Evolutionary conservation across 2,888 invertebrate genomes (phyloP), one percentile per base, ranked within the genome.

Genomic region (Podotricha telesiphe): DNA sequence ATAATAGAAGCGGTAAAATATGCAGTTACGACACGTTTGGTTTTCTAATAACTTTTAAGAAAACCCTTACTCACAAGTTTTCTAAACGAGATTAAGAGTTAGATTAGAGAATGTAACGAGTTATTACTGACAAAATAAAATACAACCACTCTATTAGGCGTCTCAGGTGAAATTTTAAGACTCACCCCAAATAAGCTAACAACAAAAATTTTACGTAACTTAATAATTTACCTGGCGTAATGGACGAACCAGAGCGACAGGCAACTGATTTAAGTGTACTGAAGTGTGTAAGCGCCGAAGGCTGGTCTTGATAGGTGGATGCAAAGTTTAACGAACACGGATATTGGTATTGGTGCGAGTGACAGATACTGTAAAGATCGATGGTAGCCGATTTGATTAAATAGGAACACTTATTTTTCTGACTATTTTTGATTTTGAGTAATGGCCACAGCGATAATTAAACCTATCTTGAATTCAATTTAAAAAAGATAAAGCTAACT

Each of bases 121-220:
- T n/a, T n/a, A n/a, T n/a, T n/a, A n/a, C 28, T 28, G 6, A 28
- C 28, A 28, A 28, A 45, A 20, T 45, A 59, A 45, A 10, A n/a
- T n/a, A 59, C 37, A 59, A 59, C 45, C 45, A 22, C 22, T 58
- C n/a, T 11, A 22, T 45, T 45, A n/a, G 0, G 22, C 22, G 20
- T 40, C 7, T n/a, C 22, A 59, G 17, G 22, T 10, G 45, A 45
- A 59, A 59, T 59, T 22, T 59, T 45, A 22, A 59, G 17, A 59
- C 10, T 59, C 15, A 59, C 42, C 42, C 59, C 42, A 45, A 59
- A 59, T n/a, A 45, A 59, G 45, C 45, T 28, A 17, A n/a, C 45
- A 59, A 59, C 59, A 59, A 59, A 45, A 45, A 42, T 59, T 59
- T 59, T 59, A 45, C 59, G 22, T 59, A 59, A 59, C 59, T 59